Conservation (phyloP, 37 sponge, comb jelly and placozoan genomes). For the Ianthella basta region DNA sequence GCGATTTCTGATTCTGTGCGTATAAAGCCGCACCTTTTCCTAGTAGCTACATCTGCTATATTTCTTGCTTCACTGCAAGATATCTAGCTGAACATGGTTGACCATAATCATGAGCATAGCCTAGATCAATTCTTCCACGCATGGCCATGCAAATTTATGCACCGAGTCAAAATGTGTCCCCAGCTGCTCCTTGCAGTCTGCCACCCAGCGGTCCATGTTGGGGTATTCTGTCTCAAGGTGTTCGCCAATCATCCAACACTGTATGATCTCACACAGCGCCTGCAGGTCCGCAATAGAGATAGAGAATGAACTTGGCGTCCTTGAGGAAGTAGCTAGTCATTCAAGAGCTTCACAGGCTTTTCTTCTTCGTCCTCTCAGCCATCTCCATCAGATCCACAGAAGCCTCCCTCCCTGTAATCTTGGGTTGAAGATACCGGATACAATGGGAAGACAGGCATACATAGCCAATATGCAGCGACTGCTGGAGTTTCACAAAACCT, state of each 20-base stretch:
- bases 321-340: slow-evolving; percentile 62
- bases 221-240: slow-evolving; percentile 47
- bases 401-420: slow-evolving; percentile 28
- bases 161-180: slow-evolving; percentile 66
- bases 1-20: too few species aligned
- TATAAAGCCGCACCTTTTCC: too few species aligned
- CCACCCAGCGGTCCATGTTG: slow-evolving; percentile 60
- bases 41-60: too few species aligned
- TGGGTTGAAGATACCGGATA: slow-evolving; percentile 26
- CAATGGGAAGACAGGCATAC: too few species aligned
- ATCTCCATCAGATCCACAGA: slow-evolving; percentile 27
- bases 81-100: too few species aligned
- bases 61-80: too few species aligned
- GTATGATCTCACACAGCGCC: slow-evolving; percentile 76
- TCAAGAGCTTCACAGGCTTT: slow-evolving; percentile 43
- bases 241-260: slow-evolving; percentile 58
- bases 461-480: too few species aligned
- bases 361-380: slow-evolving; percentile 10
- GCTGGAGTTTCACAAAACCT: too few species aligned
- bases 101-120: too few species aligned
- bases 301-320: slow-evolving; percentile 65
- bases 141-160: too few species aligned
- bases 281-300: slow-evolving; percentile 86
- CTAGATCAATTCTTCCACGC: too few species aligned
- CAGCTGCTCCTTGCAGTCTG: slow-evolving; percentile 53